Evolutionary conservation across 1,140 invertebrate species (phyloP).

Genomic region (Homalodisca vitripennis): DNA sequence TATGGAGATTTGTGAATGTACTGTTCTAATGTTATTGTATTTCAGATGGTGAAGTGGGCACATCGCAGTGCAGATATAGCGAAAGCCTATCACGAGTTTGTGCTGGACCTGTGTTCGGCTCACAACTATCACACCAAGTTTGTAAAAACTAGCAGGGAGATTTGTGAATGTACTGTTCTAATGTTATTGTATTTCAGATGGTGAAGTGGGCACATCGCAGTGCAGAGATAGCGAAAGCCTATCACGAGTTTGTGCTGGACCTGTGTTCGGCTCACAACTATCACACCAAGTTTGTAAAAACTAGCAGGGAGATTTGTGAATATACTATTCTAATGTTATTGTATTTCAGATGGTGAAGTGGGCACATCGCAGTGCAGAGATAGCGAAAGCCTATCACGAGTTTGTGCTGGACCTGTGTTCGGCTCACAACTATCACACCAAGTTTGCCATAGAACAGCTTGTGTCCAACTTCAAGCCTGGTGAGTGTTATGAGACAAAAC

Average conservation of each 20-base stretch:
- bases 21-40: too few relatives aligned
- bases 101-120: slow-evolving; percentile 60
- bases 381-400: slow-evolving; percentile 55
- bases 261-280: slow-evolving; percentile 61
- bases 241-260: slow-evolving; percentile 61
- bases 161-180: too few relatives aligned
- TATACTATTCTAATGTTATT: neutral
- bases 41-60: slow-evolving; percentile 56
- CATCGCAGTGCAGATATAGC: slow-evolving; percentile 51
- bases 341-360: slow-evolving; percentile 54
- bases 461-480: slow-evolving; percentile 42
- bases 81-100: slow-evolving; percentile 57
- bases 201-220: slow-evolving; percentile 56
- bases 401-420: slow-evolving; percentile 63
- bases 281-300: slow-evolving; percentile 57
- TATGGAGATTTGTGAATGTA: too few relatives aligned
- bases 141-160: too few relatives aligned
- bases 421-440: slow-evolving; percentile 60
- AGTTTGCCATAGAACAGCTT: slow-evolving; percentile 57
- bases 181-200: slow-evolving; percentile 47
- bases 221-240: slow-evolving; percentile 52
- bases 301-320: too few relatives aligned
- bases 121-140: slow-evolving; percentile 60
- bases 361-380: slow-evolving; percentile 51
- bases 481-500: too few relatives aligned